phyloP scores from a whole-genome alignment of 2,888 invertebrate species.

The Drosophila merina region DNA sequence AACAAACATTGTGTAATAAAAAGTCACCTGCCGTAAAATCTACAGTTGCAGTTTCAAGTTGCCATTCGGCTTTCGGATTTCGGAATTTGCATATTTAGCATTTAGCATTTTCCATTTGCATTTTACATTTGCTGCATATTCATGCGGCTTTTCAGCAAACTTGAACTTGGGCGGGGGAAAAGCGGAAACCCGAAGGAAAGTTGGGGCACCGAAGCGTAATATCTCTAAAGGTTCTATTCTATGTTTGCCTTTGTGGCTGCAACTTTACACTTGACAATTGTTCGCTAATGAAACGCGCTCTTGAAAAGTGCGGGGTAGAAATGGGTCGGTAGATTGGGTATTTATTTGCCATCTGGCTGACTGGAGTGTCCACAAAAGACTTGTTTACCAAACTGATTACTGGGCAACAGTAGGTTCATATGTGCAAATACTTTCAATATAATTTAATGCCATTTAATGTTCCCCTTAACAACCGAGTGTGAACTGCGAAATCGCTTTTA shows the following conservation, averaged over 20 bases:
- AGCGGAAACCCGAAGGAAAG: conserved; percentile 18
- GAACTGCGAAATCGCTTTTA: conserved; percentile 17
- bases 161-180: conserved; percentile 31
- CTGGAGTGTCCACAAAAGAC: conserved; percentile 17
- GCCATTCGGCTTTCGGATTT: conserved; percentile 29
- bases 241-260: conserved; percentile 28
- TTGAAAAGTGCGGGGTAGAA: not conserved
- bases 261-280: conserved; percentile 42
- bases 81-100: conserved; percentile 43
- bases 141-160: conserved; percentile 36
- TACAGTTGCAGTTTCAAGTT: conserved; percentile 30
- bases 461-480: conserved; percentile 36
- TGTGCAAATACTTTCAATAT: conserved; percentile 38
- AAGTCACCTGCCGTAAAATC: conserved; percentile 52
- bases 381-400: conserved; percentile 25
- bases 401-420: conserved; percentile 5
- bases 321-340: conserved; percentile 1
- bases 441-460: conserved; percentile 39
- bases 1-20: conserved; percentile 48
- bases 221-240: conserved; percentile 7
- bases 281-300: conserved; percentile 52
- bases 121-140: conserved; percentile 49
- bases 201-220: not conserved
- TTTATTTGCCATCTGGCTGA: not conserved
- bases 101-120: conserved; percentile 26